phyloP scores from a whole-genome alignment of 2,888 invertebrate species.

The Caenorhabditis doughertyi region DNA sequence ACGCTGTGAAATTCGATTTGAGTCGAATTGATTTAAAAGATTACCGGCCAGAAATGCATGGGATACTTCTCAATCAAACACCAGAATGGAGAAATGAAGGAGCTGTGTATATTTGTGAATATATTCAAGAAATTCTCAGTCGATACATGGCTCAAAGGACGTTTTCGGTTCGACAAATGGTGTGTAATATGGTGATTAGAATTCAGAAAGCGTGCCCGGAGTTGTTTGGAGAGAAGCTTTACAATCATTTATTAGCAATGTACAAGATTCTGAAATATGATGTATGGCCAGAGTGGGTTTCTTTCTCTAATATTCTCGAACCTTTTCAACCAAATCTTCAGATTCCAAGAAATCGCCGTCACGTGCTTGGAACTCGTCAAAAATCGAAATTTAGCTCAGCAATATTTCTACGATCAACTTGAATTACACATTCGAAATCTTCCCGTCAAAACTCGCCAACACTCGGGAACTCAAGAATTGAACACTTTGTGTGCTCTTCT shows the following conservation, averaged over 20 bases:
- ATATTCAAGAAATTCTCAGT: not conserved
- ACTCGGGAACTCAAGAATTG: not conserved
- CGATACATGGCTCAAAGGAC: constrained; percentile 10
- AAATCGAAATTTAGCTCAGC: not conserved
- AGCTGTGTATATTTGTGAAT: constrained; percentile 8
- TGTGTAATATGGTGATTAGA: constrained; percentile 3
- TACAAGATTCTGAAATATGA: constrained; percentile 34
- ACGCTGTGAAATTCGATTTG: constrained; percentile 27
- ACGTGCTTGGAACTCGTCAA: constrained; percentile 4
- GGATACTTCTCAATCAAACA: not conserved
- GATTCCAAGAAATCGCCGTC: constrained; percentile 21
- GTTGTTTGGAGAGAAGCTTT: not conserved
- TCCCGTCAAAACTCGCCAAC: not conserved
- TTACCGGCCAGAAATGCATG: not conserved
- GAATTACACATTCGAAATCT: not conserved
- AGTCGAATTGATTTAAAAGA: not conserved
- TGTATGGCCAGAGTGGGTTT: constrained; percentile 14
- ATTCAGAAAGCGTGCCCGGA: constrained; percentile 25
- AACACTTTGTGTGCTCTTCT: constrained; percentile 8
- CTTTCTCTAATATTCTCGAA: not conserved
- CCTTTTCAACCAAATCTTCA: no score
- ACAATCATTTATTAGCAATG: constrained; percentile 1
- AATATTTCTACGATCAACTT: constrained; percentile 29
- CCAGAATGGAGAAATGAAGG: constrained; percentile 25
- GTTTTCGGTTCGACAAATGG: not conserved